phyloP scores from a whole-genome alignment of 37 sponge, comb jelly and placozoan species.

The Tethya wilhelma region DNA sequence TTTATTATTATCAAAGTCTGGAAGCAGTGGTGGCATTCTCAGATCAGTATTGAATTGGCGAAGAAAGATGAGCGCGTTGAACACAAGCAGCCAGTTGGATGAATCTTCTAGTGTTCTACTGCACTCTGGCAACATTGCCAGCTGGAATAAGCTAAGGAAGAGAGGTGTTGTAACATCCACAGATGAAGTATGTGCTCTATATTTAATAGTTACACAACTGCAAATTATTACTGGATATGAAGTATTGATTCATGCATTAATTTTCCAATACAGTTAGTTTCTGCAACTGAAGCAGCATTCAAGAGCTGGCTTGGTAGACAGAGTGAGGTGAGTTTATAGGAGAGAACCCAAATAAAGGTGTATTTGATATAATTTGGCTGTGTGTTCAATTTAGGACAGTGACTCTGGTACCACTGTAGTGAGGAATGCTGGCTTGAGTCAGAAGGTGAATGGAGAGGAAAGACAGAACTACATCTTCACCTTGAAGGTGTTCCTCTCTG shows the following conservation, averaged over 20 bases:
- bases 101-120: slow-evolving; percentile 3
- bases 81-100: too few relatives aligned
- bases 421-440: slow-evolving; percentile 34
- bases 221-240: not conserved
- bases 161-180: slow-evolving; percentile 45
- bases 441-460: slow-evolving; percentile 19
- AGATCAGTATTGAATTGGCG: too few relatives aligned
- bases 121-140: slow-evolving; percentile 59
- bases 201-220: not conserved
- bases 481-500: slow-evolving; percentile 60
- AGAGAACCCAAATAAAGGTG: not conserved
- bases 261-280: slow-evolving; percentile 22
- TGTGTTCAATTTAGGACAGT: not conserved
- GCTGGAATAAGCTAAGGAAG: slow-evolving; percentile 56
- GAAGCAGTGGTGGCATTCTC: too few relatives aligned
- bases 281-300: slow-evolving; percentile 26
- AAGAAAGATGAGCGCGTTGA: too few relatives aligned
- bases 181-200: slow-evolving; percentile 37
- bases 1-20: too few relatives aligned
- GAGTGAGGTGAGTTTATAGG: slow-evolving; percentile 6
- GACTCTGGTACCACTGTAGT: not conserved
- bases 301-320: slow-evolving; percentile 43
- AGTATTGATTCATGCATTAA: not conserved
- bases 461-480: slow-evolving; percentile 19
- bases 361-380: not conserved